Conservation (phyloP, 2,888 invertebrate species). For the Nephrotoma guestfalica region DNA sequence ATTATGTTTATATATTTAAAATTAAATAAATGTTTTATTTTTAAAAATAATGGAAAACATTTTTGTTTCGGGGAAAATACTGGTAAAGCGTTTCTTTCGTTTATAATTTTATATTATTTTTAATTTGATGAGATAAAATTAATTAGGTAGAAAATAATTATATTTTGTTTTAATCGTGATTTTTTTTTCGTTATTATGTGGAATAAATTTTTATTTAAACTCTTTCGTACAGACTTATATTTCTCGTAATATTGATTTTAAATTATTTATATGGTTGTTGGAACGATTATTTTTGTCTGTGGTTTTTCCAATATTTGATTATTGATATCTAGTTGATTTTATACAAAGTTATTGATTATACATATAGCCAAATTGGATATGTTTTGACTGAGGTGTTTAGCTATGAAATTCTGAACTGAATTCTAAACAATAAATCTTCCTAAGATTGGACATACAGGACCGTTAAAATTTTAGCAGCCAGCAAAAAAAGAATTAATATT, state of each 20-base stretch:
- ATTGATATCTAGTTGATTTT: too few species aligned
- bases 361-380: too few species aligned
- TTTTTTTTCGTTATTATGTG: background rate
- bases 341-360: too few species aligned
- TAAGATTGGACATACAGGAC: too few species aligned
- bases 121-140: background rate
- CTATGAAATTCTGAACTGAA: too few species aligned
- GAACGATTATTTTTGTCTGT: too few species aligned
- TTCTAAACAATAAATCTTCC: too few species aligned
- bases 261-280: background rate
- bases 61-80: background rate
- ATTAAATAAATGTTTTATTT: background rate
- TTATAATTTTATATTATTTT: background rate
- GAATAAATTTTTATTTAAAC: background rate
- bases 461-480: too few species aligned
- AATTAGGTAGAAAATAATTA: background rate
- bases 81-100: background rate
- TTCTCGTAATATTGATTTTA: background rate
- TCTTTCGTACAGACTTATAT: background rate
- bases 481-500: too few species aligned
- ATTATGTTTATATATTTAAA: background rate
- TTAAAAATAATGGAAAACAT: background rate
- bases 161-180: background rate
- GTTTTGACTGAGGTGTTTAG: too few species aligned
- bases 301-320: too few species aligned